Conservation (phyloP, 2,888 invertebrate genomes). For the Rotaria magnacalcarata region DNA sequence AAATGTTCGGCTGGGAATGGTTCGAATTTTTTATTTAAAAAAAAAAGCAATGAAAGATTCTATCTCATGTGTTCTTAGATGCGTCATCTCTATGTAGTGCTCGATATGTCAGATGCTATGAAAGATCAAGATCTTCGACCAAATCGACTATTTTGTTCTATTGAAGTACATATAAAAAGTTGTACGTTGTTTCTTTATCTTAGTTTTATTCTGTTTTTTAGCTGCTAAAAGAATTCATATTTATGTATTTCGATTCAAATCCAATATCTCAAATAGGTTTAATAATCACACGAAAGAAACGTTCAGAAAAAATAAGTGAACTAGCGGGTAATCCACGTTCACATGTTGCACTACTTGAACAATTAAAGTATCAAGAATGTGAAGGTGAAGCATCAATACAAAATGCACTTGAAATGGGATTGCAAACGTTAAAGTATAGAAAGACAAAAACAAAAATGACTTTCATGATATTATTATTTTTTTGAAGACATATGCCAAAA, state of each 20-base stretch:
- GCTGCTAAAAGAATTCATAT: slow-evolving; percentile 84
- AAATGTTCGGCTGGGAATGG: slow-evolving; percentile 82
- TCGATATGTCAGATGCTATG: slow-evolving; percentile 93
- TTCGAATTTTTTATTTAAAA: slow-evolving; percentile 50
- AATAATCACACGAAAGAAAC: slow-evolving; percentile 81
- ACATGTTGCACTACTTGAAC: slow-evolving; percentile 59
- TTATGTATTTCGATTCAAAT: slow-evolving; percentile 96
- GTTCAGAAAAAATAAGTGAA: slow-evolving; percentile 85
- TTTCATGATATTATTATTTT: slow-evolving; percentile 43
- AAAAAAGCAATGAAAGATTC: not conserved
- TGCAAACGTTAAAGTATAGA: slow-evolving; percentile 69
- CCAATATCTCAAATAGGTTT: slow-evolving; percentile 94
- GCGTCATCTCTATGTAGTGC: slow-evolving; percentile 83
- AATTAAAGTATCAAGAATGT: slow-evolving; percentile 66
- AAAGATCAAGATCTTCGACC: slow-evolving; percentile 89
- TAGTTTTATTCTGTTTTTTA: slow-evolving; percentile 57
- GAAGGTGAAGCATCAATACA: slow-evolving; percentile 91
- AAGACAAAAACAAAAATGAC: not conserved
- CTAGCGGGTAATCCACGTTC: slow-evolving; percentile 70
- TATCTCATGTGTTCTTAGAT: slow-evolving; percentile 64
- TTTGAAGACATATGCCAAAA: slow-evolving; percentile 71
- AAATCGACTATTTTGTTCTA: slow-evolving; percentile 75
- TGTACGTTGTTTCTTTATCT: not conserved
- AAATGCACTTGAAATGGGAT: slow-evolving; percentile 83
- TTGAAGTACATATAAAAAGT: slow-evolving; percentile 67